These are phyloP conservation scores for Myrmophylax atrothorax DNA, from an alignment of 2,113 vertebrate genomes.

Conservation along the genomic window DNA sequence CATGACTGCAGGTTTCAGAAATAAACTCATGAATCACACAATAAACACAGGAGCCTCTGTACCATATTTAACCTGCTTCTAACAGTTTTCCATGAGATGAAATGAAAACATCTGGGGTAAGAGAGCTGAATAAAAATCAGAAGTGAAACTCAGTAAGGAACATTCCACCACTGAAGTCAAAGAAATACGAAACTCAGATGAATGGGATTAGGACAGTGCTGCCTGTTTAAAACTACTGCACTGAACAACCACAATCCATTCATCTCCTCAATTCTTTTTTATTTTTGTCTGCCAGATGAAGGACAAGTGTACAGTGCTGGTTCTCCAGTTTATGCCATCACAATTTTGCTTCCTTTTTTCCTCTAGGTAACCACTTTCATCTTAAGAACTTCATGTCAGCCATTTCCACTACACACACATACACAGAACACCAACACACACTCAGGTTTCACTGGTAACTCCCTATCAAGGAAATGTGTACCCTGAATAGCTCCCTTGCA, in stretches of 20 bases:
- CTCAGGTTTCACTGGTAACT: neutral
- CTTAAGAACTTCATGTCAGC: neutral
- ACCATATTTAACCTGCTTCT: conserved; percentile 49
- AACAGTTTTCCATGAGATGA: conserved; percentile 34
- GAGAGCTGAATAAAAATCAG: conserved; percentile 31
- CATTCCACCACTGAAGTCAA: neutral
- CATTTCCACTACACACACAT: neutral
- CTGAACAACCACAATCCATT: neutral
- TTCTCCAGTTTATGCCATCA: neutral
- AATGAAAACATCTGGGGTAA: conserved; percentile 61
- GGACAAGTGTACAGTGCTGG: neutral
- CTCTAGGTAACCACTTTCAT: neutral
- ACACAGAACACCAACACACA: neutral
- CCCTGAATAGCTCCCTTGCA: neutral
- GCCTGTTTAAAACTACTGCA: neutral
- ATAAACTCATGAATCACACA: conserved; percentile 51
- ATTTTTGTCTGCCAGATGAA: neutral
- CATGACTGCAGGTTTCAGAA: conserved; percentile 46
- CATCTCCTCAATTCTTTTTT: neutral
- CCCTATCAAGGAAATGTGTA: neutral
- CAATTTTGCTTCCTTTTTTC: neutral
- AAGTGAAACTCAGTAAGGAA: neutral
- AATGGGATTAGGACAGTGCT: neutral
- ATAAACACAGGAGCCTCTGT: conserved; percentile 61
- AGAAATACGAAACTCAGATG: neutral